Conservation (phyloP, 2,888 invertebrate genomes). For the Zaprionus obscuricornis region DNA sequence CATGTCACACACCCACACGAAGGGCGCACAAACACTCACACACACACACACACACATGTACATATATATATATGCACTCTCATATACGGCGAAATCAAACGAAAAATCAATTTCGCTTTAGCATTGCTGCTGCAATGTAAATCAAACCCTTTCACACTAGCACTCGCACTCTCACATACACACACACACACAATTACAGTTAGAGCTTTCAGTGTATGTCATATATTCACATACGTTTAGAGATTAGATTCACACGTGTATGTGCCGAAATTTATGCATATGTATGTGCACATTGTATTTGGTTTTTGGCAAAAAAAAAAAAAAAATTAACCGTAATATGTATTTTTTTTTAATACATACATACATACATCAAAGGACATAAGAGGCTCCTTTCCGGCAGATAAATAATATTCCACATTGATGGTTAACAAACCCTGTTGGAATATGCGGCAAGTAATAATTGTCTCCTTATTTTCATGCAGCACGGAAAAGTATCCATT, state of each 20-base stretch:
- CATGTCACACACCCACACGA: conserved; percentile 41
- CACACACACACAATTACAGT: background rate
- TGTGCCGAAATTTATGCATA: conserved; percentile 28
- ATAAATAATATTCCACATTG: conserved; percentile 92
- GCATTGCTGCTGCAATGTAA: conserved; percentile 23
- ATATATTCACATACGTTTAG: conserved; percentile 13
- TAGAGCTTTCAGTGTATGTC: conserved; percentile 4
- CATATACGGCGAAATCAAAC: background rate
- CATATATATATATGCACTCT: conserved; percentile 1
- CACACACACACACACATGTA: conserved; percentile 12
- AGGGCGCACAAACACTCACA: too few relatives aligned
- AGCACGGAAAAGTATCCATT: conserved; percentile 89
- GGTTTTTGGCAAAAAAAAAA: background rate
- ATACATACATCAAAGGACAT: conserved; percentile 89
- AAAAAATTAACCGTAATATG: conserved; percentile 7
- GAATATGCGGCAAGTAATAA: conserved; percentile 89
- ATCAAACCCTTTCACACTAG: conserved; percentile 33
- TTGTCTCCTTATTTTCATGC: conserved; percentile 88
- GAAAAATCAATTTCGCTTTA: conserved; percentile 66
- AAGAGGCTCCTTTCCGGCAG: conserved; percentile 88
- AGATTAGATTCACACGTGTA: conserved; percentile 41
- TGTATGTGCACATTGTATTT: conserved; percentile 14
- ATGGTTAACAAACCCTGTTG: conserved; percentile 88
- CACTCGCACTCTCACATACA: conserved; percentile 2
- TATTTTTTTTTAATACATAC: conserved; percentile 20